Conservation (phyloP, 2,113 vertebrate genomes). For the Cacatua alba region DNA sequence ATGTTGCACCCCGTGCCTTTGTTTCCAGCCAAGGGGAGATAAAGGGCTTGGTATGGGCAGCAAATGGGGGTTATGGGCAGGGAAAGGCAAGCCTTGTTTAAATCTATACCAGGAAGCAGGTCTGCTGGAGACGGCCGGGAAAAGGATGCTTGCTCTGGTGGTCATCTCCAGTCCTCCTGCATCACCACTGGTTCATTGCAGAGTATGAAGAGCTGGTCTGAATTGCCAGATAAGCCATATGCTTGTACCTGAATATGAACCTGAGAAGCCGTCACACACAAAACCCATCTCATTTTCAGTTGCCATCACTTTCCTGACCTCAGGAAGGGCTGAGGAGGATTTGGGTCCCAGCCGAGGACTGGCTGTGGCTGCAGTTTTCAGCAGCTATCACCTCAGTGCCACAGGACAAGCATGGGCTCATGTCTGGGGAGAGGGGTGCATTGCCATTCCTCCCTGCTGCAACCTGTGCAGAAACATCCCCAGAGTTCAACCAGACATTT, state of each 20-base stretch:
- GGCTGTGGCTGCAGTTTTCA: background rate
- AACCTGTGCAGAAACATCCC: background rate
- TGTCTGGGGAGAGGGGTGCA: background rate
- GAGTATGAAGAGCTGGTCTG: background rate
- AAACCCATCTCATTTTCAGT: background rate
- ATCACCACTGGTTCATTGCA: accelerated
- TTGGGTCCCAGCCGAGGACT: background rate
- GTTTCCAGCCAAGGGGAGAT: background rate
- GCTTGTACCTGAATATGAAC: background rate
- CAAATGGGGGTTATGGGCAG: accelerated
- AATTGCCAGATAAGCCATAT: background rate
- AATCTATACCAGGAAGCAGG: accelerated
- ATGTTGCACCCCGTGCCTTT: accelerated
- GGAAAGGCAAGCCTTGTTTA: background rate
- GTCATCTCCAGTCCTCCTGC: background rate
- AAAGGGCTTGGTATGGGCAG: background rate
- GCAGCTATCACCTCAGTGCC: background rate
- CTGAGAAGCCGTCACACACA: background rate
- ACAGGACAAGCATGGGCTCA: accelerated
- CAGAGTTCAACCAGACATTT: background rate
- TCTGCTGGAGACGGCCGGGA: background rate
- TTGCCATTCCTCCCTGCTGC: background rate
- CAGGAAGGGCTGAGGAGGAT: background rate
- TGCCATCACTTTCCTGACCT: background rate
- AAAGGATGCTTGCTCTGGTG: background rate